phyloP scores from a whole-genome alignment of 2,797 vertebrate species.

The Accipiter fasciatus region DNA sequence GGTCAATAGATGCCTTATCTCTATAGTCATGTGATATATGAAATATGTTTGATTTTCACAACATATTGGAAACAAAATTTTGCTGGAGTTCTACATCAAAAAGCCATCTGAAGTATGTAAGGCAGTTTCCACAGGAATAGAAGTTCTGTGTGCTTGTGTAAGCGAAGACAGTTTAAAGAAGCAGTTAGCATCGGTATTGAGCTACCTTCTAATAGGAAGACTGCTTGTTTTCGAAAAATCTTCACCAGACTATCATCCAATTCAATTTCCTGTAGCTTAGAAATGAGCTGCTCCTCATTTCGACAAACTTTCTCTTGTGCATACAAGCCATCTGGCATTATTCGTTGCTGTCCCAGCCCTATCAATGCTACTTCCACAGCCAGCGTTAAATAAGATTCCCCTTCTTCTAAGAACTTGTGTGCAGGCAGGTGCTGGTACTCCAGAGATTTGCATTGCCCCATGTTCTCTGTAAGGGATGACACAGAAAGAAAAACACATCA shows the following conservation, averaged over 20 bases:
- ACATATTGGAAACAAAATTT: background rate
- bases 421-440: slow-evolving; percentile 86
- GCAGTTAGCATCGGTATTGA: slow-evolving; percentile 25
- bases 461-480: slow-evolving; percentile 75
- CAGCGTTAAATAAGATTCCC: slow-evolving; percentile 84
- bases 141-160: background rate
- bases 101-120: background rate
- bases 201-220: slow-evolving; percentile 92
- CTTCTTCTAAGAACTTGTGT: slow-evolving; percentile 88
- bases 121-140: background rate
- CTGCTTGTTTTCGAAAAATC: slow-evolving; percentile 93
- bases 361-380: slow-evolving; percentile 90
- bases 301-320: slow-evolving; percentile 93
- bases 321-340: slow-evolving; percentile 93
- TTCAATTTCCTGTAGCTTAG: slow-evolving; percentile 88
- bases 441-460: slow-evolving; percentile 83
- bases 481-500: slow-evolving; percentile 21
- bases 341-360: slow-evolving; percentile 89
- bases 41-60: background rate
- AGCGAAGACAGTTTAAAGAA: slow-evolving; percentile 6
- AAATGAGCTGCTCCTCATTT: slow-evolving; percentile 91
- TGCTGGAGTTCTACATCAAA: background rate
- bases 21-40: background rate
- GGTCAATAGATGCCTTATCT: background rate
- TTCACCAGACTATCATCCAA: slow-evolving; percentile 86